A percentile compares a stretch with the other conserved stretches of the same genome.
phyloP scores from a whole-genome alignment of 2,888 invertebrate genomes.

The Clistopyga incitator region DNA sequence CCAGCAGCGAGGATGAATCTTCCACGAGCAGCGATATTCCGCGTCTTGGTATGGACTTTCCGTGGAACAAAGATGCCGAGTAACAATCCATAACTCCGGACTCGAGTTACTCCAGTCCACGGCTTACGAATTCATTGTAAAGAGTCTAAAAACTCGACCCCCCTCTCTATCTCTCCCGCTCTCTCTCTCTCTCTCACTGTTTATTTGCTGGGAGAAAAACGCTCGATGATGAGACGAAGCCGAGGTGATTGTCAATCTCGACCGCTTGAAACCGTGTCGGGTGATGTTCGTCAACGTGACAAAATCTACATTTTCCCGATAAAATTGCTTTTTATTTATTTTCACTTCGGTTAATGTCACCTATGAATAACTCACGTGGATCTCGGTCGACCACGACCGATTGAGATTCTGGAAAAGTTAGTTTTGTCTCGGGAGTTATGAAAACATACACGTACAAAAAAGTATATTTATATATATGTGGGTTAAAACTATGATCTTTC shows the following conservation, averaged over 20 bases:
- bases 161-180: neutral
- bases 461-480: neutral
- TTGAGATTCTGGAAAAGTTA: constrained; percentile 15
- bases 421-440: constrained; percentile 7
- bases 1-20: constrained; percentile 82
- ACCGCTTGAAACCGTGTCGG: constrained; percentile 44
- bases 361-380: neutral
- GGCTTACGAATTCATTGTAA: constrained; percentile 30
- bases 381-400: constrained; percentile 44
- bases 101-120: constrained; percentile 15
- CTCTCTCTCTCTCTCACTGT: neutral
- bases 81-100: constrained; percentile 49
- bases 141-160: neutral
- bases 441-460: constrained; percentile 2
- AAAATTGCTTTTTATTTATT: neutral
- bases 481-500: constrained; percentile 6
- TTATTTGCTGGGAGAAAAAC: neutral
- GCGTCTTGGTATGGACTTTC: constrained; percentile 74
- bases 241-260: constrained; percentile 8
- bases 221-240: neutral
- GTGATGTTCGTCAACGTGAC: constrained; percentile 3
- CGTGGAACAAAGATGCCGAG: constrained; percentile 73
- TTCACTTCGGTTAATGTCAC: neutral
- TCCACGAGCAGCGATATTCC: constrained; percentile 82
- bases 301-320: neutral